Evolutionary conservation across 1,140 invertebrate genomes (phyloP).

Genomic region (Cyrtorhinus lividipennis): DNA sequence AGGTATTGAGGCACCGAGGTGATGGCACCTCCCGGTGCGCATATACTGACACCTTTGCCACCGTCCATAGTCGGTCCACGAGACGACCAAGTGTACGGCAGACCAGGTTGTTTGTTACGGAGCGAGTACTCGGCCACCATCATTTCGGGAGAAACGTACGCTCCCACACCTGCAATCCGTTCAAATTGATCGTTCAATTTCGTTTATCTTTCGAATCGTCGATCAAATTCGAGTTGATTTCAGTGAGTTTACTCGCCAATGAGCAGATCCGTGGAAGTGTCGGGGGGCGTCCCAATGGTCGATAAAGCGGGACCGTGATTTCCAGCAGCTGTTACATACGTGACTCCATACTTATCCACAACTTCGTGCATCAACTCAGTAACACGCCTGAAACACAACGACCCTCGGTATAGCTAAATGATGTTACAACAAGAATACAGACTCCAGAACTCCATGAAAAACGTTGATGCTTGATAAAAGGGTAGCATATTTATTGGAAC

Average conservation of each 20-base stretch:
- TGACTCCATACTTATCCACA: constrained; percentile 81
- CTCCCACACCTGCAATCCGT: constrained; percentile 58
- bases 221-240: constrained; percentile 1
- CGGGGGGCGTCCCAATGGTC: constrained; percentile 86
- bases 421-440: too few relatives aligned
- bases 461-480: too few relatives aligned
- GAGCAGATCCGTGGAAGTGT: constrained; percentile 62
- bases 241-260: constrained; percentile 42
- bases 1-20: constrained; percentile 89
- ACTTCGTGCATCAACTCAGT: constrained; percentile 77
- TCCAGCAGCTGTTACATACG: constrained; percentile 83
- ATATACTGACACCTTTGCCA: constrained; percentile 70
- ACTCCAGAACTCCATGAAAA: too few relatives aligned
- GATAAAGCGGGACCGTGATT: constrained; percentile 88
- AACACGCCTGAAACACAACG: constrained; percentile 55
- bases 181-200: too few relatives aligned
- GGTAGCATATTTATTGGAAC: too few relatives aligned
- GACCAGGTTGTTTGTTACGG: constrained; percentile 62
- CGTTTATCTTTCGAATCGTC: not conserved
- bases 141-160: constrained; percentile 95
- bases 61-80: constrained; percentile 82
- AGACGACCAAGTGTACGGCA: constrained; percentile 90
- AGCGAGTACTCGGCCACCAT: constrained; percentile 90
- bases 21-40: constrained; percentile 92
- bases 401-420: not conserved